Evolutionary conservation across 2,888 invertebrate species (phyloP), one percentile per base, ranked within the genome.

Genomic region (Pasiphila rectangulata): DNA sequence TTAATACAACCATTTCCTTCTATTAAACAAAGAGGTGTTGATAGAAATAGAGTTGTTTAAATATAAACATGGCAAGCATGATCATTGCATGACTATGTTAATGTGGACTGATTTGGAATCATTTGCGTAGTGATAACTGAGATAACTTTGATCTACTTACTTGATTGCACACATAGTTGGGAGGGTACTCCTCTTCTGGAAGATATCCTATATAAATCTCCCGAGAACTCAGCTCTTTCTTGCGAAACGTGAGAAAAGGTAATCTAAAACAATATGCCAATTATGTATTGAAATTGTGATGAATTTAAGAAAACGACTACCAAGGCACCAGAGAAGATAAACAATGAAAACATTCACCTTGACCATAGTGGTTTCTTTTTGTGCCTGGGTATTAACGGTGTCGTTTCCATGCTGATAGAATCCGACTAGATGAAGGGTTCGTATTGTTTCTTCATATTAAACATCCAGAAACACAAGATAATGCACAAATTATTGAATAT

Each of bases 161-260:
- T 88, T 96, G 96, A 90, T 99, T 99, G 68, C 98, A 93, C 58
- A 99, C 98, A 69, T 97, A 95, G 88, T 99, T 99, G 49, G 96
- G 93, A 46, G 98, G 97, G 86, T 94, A 98, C 69, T 95, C 96
- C 67, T 96, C 96, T 40, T 92, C 91, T 57, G 92, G 94, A 29
- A 93, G 83, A 63, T 93, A 92, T 20, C 96, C 96, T 64, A 96
- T 88, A 67, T 92, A 90, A 62, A 96, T 94, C 29, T 93, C 94
- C 63, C 96, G 91, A 3, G 95, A 91, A 61, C 92, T 91, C 40
- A 95, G 82, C 74, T 95, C 95, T 59, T 93, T 91, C 63, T 93
- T 93, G 46, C 94, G 91, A 90, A 95, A 94, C 67, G 93, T 89
- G 79, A 92, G 92, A 57, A 93, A 92, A 79, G 93, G 94, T 69